Evolutionary conservation across 2,113 vertebrate species (phyloP).

Genomic region (Mus musculus): GRCm39 chr15:20742501-20743000

Average conservation of each 20-base stretch:
- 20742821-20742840: rapidly evolving
- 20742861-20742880: background rate
- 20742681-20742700: background rate
- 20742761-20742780: background rate
- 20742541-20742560: background rate
- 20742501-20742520: conserved; percentile 4
- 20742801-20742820: rapidly evolving
- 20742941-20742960: rapidly evolving
- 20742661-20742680: background rate
- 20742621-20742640: background rate
- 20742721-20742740: no score
- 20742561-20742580: no score
- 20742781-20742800: background rate
- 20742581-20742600: background rate
- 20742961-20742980: background rate
- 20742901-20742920: background rate
- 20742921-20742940: background rate
- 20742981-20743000: background rate
- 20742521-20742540: conserved; percentile 1
- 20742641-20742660: background rate
- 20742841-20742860: background rate
- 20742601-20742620: background rate
- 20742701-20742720: background rate
- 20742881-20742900: rapidly evolving
- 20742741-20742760: background rate